Base-by-base conservation (phyloP, 1,140 invertebrate species). In the Ostrea denselamellosa region DNA sequence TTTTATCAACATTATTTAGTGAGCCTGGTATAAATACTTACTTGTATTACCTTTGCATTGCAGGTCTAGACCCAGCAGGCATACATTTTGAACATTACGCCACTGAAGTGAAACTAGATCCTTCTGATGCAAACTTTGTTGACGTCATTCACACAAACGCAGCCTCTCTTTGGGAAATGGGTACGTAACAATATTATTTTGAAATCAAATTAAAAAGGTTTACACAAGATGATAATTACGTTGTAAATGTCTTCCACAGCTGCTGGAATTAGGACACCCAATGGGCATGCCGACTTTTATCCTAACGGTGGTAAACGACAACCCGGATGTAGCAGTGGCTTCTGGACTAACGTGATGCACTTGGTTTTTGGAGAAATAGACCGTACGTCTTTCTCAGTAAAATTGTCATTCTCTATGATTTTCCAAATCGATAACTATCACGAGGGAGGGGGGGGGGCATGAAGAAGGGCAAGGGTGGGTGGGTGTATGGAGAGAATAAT, bases 81-180 rank as follows among this genome's bases (percentile, higher is more conserved):
- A 96, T 96, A 0, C 96, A 96, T 88, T 97, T 97, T 90, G 93
- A 96, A 89, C 95, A 95, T 95, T 83, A 90, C 93, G 71, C 89
- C 88, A 12, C 91, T 88, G 95, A 96, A 62, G 92, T 94, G 28
- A 89, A 92, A 17, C 90, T 96, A n/a, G 95, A 95, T 87, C 88
- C 91, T 9, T 90, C 91, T 25, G 98, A 99, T 94, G 98, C 98
- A 0, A 96, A 96, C 52, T 99, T 98, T 93, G 98, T 99, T 0
- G 98, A 99, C 93, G 98, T 98, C 0, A 99, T 99, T 77, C 98
- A 99, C 92, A 98, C 97, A n/a, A 98, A 99, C 93, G 97, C 97
- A 12, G 56, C 58, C 58, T 62, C 58, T 17, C 58, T 62, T 90
- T 98, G 12, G 97, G 98, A 7, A 97, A 97, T 62, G 58, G 58